phyloP scores from a whole-genome alignment of 1,140 invertebrate genomes.

The Pseudomyrmex concolor region DNA sequence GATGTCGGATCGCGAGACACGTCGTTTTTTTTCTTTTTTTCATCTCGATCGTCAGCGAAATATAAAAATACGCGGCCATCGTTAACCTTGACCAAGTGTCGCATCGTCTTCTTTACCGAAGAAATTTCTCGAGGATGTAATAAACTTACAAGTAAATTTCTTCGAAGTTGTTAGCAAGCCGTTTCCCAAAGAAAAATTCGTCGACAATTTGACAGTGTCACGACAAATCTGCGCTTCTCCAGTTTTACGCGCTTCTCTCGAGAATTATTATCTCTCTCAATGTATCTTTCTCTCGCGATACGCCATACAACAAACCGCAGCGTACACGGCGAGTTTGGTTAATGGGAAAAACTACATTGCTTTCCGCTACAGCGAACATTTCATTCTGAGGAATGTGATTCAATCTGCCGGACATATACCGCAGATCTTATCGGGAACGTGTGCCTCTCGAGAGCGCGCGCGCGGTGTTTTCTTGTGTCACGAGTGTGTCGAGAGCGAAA shows the following conservation, averaged over 20 bases:
- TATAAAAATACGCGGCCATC: conserved; percentile 16
- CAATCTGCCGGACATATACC: conserved; percentile 28
- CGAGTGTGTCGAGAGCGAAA: conserved; percentile 22
- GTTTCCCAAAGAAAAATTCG: too few species aligned
- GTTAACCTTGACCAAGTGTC: conserved; percentile 42
- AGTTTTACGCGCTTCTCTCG: not conserved
- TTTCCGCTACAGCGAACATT: conserved; percentile 33
- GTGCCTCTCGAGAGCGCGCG: conserved; percentile 17
- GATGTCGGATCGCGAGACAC: conserved; percentile 11
- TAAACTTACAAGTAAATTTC: not conserved
- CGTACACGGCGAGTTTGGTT: not conserved
- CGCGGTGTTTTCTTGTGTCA: conserved; percentile 31
- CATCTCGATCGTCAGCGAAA: conserved; percentile 41
- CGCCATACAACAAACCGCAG: not conserved
- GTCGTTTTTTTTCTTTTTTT: not conserved
- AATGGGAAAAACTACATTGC: conserved; percentile 31
- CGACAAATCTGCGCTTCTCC: not conserved
- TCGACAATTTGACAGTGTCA: not conserved
- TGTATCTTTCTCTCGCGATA: not conserved
- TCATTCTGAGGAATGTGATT: conserved; percentile 38
- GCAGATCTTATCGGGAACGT: conserved; percentile 45
- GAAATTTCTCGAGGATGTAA: conserved; percentile 19
- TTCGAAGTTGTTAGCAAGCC: not conserved
- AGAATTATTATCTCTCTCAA: not conserved
- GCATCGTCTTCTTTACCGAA: not conserved